A percentile compares a stretch with the other conserved stretches of the same genome.
Conservation (phyloP, 2,113 vertebrate genomes). For the Hypanus sabinus region DNA sequence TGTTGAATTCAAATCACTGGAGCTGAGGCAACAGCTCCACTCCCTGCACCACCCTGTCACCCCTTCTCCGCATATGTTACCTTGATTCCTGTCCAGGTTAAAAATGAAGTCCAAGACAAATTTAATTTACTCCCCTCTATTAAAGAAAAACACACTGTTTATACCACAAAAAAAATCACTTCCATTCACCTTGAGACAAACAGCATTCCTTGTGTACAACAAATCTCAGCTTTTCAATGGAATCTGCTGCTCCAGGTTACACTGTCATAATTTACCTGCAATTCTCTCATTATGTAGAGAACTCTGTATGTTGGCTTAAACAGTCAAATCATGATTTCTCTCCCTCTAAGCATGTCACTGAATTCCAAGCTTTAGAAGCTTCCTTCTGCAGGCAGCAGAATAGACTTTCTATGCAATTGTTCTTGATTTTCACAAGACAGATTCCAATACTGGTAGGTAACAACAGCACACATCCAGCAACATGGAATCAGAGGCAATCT, state of each 20-base stretch:
- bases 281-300: neutral
- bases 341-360: neutral
- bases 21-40: too few relatives aligned
- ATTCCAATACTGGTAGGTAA: neutral
- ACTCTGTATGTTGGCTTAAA: neutral
- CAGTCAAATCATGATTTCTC: neutral
- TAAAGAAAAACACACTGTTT: neutral
- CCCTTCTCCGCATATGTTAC: neutral
- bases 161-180: neutral
- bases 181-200: neutral
- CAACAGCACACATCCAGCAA: neutral
- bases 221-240: neutral
- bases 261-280: neutral
- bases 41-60: too few relatives aligned
- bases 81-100: neutral
- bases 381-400: neutral
- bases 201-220: neutral
- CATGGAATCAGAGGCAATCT: neutral
- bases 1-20: too few relatives aligned
- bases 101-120: neutral
- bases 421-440: neutral
- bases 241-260: neutral
- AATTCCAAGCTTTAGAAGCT: neutral
- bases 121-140: neutral
- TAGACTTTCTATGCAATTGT: neutral